A percentile compares a stretch with the other conserved stretches of the same genome.
Conservation (phyloP, 2,113 vertebrate species). For the Hydrolagus affinis region DNA sequence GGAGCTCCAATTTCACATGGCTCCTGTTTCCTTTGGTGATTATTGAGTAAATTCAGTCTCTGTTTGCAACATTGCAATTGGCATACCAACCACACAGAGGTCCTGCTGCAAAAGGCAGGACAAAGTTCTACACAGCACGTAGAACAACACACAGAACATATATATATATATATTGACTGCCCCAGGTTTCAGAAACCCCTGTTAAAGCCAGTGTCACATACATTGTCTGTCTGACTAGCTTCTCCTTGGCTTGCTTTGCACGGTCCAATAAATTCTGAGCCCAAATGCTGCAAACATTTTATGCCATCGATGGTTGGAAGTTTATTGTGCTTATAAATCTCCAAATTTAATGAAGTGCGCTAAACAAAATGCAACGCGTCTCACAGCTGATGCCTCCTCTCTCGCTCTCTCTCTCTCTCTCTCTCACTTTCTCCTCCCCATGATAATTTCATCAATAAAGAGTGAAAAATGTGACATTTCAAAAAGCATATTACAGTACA, state of each 20-base stretch:
- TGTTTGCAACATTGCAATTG: neutral
- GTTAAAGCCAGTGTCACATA: slow-evolving; percentile 5
- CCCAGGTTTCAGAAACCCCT: neutral
- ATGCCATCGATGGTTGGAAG: slow-evolving; percentile 4
- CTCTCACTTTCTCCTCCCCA: no score
- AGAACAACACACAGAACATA: slow-evolving; percentile 7
- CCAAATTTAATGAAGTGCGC: neutral
- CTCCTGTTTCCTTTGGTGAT: neutral
- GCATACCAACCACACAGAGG: neutral
- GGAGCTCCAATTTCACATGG: neutral
- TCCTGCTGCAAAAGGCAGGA: no score
- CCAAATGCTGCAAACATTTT: no score
- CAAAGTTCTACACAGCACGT: neutral
- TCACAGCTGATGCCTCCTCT: neutral
- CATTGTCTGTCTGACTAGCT: neutral
- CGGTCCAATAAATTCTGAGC: slow-evolving; percentile 2
- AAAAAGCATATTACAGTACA: no score
- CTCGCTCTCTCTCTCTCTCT: no score
- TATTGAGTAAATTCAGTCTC: neutral
- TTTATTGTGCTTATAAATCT: slow-evolving; percentile 26
- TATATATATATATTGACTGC: neutral
- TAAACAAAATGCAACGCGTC: neutral
- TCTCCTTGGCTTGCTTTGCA: neutral
- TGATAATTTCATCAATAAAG: no score
- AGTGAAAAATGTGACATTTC: no score